Evolutionary conservation across 2,797 vertebrate genomes (phyloP).

Genomic region (Lagocephalus sceleratus): DNA sequence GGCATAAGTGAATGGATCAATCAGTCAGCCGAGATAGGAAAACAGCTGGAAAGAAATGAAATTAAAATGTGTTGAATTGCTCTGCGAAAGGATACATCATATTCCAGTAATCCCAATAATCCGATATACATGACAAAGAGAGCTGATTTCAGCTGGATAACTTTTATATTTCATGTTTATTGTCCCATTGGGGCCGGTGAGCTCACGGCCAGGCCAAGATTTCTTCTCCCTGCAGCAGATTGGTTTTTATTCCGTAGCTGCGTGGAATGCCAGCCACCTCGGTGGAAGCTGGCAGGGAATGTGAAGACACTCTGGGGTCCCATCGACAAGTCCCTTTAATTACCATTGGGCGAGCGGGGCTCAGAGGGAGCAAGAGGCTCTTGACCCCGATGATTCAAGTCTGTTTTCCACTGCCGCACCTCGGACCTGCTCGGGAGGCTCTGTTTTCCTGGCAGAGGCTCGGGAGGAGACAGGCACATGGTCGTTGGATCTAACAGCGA

Average conservation of each 20-base stretch:
- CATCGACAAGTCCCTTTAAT: conserved; percentile 62
- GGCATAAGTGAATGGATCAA: too few species aligned
- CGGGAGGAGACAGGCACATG: conserved; percentile 58
- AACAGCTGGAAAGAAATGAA: too few species aligned
- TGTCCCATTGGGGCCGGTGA: neutral
- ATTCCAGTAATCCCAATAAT: too few species aligned
- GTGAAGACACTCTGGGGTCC: conserved; percentile 53
- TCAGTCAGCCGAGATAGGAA: too few species aligned
- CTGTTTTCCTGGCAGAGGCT: conserved; percentile 43
- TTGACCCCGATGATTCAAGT: conserved; percentile 56
- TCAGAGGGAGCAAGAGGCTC: conserved; percentile 53
- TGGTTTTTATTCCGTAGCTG: conserved; percentile 46
- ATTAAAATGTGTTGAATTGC: too few species aligned
- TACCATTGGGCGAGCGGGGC: conserved; percentile 38
- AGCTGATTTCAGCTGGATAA: too few species aligned
- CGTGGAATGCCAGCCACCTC: conserved; percentile 46
- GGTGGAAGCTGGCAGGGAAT: conserved; percentile 54
- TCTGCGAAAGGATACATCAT: too few species aligned
- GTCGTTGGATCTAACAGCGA: conserved; percentile 70
- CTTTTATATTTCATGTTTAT: neutral
- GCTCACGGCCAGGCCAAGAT: neutral
- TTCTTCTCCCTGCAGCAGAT: conserved; percentile 46
- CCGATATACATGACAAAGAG: too few species aligned
- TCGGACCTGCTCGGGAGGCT: conserved; percentile 37
- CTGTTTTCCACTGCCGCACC: conserved; percentile 19